Percentiles rank a stretch among this genome's conserved stretches.
Evolutionary conservation across 2,113 vertebrate genomes (phyloP).

Genomic region (Sinocyclocheilus anophthalmus): DNA sequence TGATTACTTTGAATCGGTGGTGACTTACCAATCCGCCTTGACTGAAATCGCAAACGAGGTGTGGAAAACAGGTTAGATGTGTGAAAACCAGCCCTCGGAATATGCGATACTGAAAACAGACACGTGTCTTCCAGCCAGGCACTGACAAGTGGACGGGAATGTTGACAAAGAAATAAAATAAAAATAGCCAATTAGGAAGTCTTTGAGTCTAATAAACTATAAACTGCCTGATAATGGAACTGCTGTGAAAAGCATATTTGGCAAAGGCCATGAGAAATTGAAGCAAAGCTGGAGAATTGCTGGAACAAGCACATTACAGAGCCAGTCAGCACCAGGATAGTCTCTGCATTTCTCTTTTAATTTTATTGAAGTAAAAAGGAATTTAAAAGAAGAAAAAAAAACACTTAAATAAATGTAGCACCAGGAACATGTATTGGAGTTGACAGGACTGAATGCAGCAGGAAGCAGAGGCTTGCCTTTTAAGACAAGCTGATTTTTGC

Average conservation of each 20-base stretch:
- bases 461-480: constrained; percentile 26
- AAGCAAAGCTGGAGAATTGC: constrained; percentile 11
- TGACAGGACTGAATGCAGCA: constrained; percentile 25
- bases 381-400: neutral
- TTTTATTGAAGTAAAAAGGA: too few relatives aligned
- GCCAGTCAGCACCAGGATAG: too few relatives aligned
- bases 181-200: neutral
- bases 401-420: too few relatives aligned
- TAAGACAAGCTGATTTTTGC: constrained; percentile 16
- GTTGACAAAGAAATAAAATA: neutral
- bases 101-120: constrained; percentile 34
- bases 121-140: constrained; percentile 19
- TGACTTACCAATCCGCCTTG: constrained; percentile 1
- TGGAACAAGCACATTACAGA: too few relatives aligned
- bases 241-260: constrained; percentile 28
- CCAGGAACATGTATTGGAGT: neutral
- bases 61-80: constrained; percentile 50
- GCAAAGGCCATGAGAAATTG: constrained; percentile 27
- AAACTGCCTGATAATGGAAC: constrained; percentile 47
- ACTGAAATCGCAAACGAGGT: constrained; percentile 35
- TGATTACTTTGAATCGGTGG: neutral
- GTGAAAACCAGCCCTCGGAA: constrained; percentile 37
- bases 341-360: too few relatives aligned
- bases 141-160: neutral
- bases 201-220: constrained; percentile 1